A percentile compares a stretch with the other conserved stretches of the same genome.
These are phyloP conservation scores for Sycobia sp. DNA, from an alignment of 1,140 invertebrate species.

Conservation along the genomic window DNA sequence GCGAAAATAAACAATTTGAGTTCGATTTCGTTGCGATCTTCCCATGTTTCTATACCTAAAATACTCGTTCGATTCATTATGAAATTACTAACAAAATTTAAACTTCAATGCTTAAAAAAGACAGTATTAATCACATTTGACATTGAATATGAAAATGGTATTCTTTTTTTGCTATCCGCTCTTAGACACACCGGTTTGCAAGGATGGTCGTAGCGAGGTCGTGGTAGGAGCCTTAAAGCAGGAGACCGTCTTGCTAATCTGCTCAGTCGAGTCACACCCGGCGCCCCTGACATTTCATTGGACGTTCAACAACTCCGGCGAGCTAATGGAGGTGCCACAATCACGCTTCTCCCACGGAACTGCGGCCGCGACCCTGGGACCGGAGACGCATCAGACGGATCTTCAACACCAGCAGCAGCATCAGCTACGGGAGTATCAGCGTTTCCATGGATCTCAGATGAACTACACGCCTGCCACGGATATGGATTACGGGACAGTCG, in stretches of 20 bases:
- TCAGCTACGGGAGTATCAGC: constrained; percentile 51
- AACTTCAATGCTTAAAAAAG: no score
- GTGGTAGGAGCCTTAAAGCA: constrained; percentile 83
- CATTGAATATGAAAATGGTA: no score
- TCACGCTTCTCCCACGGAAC: constrained; percentile 67
- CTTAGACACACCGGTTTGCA: constrained; percentile 82
- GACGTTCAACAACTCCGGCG: constrained; percentile 88
- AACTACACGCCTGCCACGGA: constrained; percentile 85
- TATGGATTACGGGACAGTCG: constrained; percentile 85
- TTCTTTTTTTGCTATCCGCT: no score
- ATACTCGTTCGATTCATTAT: no score
- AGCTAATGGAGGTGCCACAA: constrained; percentile 76
- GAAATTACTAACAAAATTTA: no score
- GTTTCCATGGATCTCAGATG: constrained; percentile 69
- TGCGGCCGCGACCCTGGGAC: constrained; percentile 55
- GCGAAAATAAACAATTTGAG: no score
- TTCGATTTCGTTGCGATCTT: no score
- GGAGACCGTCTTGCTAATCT: constrained; percentile 80
- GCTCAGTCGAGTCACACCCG: constrained; percentile 85
- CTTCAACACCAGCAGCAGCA: constrained; percentile 43
- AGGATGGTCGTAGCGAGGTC: constrained; percentile 72
- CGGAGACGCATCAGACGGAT: constrained; percentile 40
- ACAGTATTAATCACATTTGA: no score
- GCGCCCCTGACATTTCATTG: constrained; percentile 80
- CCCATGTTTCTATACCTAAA: no score